Evolutionary conservation across 37 sponge, comb jelly and placozoan species (phyloP), one percentile per base, ranked within the genome.

Genomic region (Chondrosia reniformis): DNA sequence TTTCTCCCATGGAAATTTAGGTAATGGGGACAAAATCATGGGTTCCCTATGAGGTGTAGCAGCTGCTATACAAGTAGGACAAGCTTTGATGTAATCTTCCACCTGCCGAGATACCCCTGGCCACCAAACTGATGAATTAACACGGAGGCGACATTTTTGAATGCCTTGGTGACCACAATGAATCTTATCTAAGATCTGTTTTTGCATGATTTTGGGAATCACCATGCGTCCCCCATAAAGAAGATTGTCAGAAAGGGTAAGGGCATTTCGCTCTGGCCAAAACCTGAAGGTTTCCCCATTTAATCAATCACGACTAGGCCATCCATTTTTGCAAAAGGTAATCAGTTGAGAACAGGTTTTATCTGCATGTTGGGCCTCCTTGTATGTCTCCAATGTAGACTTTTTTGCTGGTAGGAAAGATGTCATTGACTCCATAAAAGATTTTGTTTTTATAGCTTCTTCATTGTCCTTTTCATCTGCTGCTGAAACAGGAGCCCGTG

Each of bases 291-390:
- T 8, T 5, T 8, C 30, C 8, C 43, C 19, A 5, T 8, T 8
- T 22, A 67, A 40, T 10, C 30, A n/a, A 4, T 34, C 34, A 7
- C 43, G 6, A 5, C 4, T 6, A 36, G 71, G 71, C 71, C 71
- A 67, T 67, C 43, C 43, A 8, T 36, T 30, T 30, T 67, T 34
- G 37, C 71, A 67, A 28, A 30, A 67, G 12, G 65, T n/a, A 63
- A 63, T 63, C 65, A 63, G 24, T 63, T 63, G 65, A 63, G 65
- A 10, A 63, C 65, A 63, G 25, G 21, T 19, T 63, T 10, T 22
- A 38, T 72, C 74, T 33, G 12, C 40, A 10, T 17, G 22, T 41
- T 72, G 74, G n/a, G 42, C 42, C 10, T 33, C 17, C 13, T 27
- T 17, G 28, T 72, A 72, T 9, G 24, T 72, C 44, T 72, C 45